Evolutionary conservation across 2,888 invertebrate genomes (phyloP).

Genomic region (Ctena decussata): DNA sequence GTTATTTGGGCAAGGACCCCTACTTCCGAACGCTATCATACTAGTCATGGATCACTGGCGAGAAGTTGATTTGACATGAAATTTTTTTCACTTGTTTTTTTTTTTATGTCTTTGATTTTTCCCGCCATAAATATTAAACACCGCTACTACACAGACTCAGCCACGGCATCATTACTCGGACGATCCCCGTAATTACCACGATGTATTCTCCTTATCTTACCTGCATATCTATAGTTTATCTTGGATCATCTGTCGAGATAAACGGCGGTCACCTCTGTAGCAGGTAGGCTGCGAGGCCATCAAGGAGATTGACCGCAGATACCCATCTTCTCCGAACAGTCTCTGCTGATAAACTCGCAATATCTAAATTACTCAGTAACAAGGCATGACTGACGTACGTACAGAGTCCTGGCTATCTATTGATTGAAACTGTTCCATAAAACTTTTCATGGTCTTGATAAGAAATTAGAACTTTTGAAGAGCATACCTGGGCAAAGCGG

Average conservation of each 20-base stretch:
- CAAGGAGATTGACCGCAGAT: slow-evolving; percentile 16
- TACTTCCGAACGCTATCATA: too few species aligned
- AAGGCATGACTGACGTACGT: background rate
- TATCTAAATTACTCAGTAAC: slow-evolving; percentile 49
- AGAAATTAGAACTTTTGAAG: slow-evolving; percentile 45
- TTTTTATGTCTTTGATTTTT: too few species aligned
- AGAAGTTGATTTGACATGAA: too few species aligned
- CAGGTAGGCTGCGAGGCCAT: background rate
- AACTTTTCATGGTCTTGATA: background rate
- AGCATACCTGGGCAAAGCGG: slow-evolving; percentile 49
- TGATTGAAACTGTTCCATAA: background rate
- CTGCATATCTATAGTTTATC: too few species aligned
- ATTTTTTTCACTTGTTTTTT: too few species aligned
- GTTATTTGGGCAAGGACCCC: too few species aligned
- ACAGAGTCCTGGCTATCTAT: background rate
- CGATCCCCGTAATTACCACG: too few species aligned
- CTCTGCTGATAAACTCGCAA: slow-evolving; percentile 21
- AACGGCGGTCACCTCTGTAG: background rate
- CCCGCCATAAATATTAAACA: too few species aligned
- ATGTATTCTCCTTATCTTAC: too few species aligned
- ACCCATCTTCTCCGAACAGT: slow-evolving; percentile 39
- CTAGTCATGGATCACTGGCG: too few species aligned
- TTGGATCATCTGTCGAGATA: background rate
- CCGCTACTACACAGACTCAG: too few species aligned
- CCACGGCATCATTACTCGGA: too few species aligned